Conservation (phyloP, 1,140 invertebrate genomes). For the Micrasema minimum region DNA sequence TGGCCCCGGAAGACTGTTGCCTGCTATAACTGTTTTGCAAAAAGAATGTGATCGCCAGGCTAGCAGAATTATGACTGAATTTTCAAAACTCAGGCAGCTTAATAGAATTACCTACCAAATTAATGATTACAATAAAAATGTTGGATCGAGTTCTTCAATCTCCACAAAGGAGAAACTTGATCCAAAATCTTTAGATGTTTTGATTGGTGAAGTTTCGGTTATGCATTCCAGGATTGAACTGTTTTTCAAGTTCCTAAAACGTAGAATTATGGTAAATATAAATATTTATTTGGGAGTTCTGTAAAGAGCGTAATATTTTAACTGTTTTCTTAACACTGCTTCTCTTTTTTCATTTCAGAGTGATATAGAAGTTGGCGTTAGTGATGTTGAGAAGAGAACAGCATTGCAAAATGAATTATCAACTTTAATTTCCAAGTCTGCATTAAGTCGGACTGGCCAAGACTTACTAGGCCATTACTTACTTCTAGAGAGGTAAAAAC, state of each 20-base stretch:
- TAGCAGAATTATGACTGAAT: slow-evolving; percentile 78
- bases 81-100: slow-evolving; percentile 79
- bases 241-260: slow-evolving; percentile 89
- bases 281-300: too few relatives aligned
- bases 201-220: slow-evolving; percentile 91
- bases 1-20: slow-evolving; percentile 82
- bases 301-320: too few relatives aligned
- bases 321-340: too few relatives aligned
- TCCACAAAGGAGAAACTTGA: slow-evolving; percentile 73
- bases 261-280: slow-evolving; percentile 77
- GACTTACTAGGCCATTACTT: slow-evolving; percentile 92
- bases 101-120: slow-evolving; percentile 74
- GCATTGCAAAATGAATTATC: slow-evolving; percentile 61
- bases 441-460: slow-evolving; percentile 86
- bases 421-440: slow-evolving; percentile 78
- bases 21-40: slow-evolving; percentile 79
- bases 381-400: slow-evolving; percentile 66
- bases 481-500: slow-evolving; percentile 81
- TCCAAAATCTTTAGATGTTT: slow-evolving; percentile 88
- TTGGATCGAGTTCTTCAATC: slow-evolving; percentile 56
- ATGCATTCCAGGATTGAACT: slow-evolving; percentile 91
- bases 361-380: slow-evolving; percentile 75
- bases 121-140: slow-evolving; percentile 67
- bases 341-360: slow-evolving; percentile 64
- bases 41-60: slow-evolving; percentile 87